Evolutionary conservation across 2,113 vertebrate species (phyloP).

Genomic region (Chamaea fasciata): DNA sequence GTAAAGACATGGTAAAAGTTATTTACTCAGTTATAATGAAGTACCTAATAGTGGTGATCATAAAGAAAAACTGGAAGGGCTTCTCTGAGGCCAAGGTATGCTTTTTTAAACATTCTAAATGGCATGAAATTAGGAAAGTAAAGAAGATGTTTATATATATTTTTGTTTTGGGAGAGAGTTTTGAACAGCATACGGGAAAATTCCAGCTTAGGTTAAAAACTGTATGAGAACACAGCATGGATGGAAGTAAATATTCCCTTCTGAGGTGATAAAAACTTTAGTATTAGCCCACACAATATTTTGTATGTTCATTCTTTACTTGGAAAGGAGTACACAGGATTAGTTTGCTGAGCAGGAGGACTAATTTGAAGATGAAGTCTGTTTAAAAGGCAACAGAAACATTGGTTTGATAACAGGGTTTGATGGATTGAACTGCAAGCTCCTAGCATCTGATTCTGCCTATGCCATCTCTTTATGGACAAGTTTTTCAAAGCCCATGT

Average conservation of each 20-base stretch:
- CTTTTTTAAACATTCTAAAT: background rate
- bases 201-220: background rate
- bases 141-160: background rate
- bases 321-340: background rate
- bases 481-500: background rate
- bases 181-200: background rate
- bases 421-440: background rate
- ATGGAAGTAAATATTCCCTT: background rate
- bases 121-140: background rate
- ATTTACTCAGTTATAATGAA: background rate
- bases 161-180: background rate
- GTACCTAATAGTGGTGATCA: background rate
- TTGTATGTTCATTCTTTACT: background rate
- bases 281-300: background rate
- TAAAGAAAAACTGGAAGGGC: background rate
- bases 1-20: background rate
- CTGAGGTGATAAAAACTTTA: background rate
- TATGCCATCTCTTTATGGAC: background rate
- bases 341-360: background rate
- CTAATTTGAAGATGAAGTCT: background rate
- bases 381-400: background rate
- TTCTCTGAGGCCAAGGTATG: background rate
- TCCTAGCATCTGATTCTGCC: background rate
- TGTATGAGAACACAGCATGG: background rate
- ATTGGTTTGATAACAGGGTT: background rate